Conservation (phyloP, 2,113 vertebrate species). For the Myotis brandtii region DNA sequence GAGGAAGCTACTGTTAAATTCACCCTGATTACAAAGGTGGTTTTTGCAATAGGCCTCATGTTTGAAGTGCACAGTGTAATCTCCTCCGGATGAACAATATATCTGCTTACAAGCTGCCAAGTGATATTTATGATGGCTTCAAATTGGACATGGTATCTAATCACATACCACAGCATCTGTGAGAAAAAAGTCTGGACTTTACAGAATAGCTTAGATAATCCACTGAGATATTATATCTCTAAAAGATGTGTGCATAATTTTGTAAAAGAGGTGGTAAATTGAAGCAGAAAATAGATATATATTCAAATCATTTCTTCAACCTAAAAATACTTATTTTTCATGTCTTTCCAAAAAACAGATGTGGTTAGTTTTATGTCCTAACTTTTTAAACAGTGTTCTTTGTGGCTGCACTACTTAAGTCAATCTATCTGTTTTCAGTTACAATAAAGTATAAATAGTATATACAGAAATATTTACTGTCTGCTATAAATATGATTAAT, state of each 20-base stretch:
- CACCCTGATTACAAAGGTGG: conserved; percentile 33
- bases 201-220: background rate
- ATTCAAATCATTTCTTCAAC: conserved; percentile 40
- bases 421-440: conserved; percentile 55
- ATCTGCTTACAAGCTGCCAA: conserved; percentile 50
- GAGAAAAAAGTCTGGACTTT: conserved; percentile 6
- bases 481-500: conserved; percentile 69
- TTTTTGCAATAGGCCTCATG: conserved; percentile 51
- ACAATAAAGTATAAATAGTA: conserved; percentile 58
- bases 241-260: background rate
- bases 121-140: conserved; percentile 1
- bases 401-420: conserved; percentile 49
- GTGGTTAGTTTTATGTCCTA: background rate
- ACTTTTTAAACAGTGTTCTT: conserved; percentile 52
- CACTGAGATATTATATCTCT: background rate
- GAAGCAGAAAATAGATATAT: conserved; percentile 38
- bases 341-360: conserved; percentile 2
- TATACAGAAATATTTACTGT: conserved; percentile 51
- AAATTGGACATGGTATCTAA: conserved; percentile 41
- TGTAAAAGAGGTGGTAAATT: conserved; percentile 11
- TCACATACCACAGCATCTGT: background rate
- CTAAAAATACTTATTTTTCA: conserved; percentile 48
- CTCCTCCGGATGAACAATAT: conserved; percentile 50
- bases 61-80: conserved; percentile 58
- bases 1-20: conserved; percentile 67